Conservation (phyloP, 2,797 vertebrate species). For the Neostethus bicornis region DNA sequence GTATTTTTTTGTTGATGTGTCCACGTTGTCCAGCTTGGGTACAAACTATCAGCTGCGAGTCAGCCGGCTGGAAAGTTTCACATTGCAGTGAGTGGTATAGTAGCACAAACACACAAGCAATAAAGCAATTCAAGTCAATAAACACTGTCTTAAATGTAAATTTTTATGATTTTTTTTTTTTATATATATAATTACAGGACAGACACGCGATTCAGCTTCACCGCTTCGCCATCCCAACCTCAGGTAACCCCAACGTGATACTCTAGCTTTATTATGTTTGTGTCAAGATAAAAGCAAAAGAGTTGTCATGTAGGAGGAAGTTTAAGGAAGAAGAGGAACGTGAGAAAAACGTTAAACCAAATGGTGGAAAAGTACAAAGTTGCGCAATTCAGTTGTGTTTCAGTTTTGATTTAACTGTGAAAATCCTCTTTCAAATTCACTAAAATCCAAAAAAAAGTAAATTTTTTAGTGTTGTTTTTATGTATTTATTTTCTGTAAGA, state of each 20-base stretch:
- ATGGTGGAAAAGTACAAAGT: not conserved
- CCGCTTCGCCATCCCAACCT: constrained; percentile 93
- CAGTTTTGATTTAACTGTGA: not conserved
- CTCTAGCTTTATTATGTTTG: not conserved
- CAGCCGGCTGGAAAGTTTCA: constrained; percentile 91
- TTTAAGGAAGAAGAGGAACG: not conserved
- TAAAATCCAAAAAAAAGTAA: not conserved
- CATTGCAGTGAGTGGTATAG: constrained; percentile 84
- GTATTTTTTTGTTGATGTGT: constrained; percentile 94
- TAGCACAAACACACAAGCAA: not conserved
- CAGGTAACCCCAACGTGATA: constrained; percentile 82
- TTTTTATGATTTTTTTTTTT: constrained; percentile 18
- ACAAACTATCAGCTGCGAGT: constrained; percentile 89
- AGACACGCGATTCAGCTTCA: constrained; percentile 87
- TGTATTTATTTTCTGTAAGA: not conserved
- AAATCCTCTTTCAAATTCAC: not conserved
- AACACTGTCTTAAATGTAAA: not conserved
- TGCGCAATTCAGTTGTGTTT: not conserved
- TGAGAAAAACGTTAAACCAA: constrained; percentile 3
- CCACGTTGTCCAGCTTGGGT: constrained; percentile 85
- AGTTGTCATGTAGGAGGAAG: not conserved
- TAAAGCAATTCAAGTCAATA: not conserved
- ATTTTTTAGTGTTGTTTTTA: not conserved
- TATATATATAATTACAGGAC: constrained; percentile 82
- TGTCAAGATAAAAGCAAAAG: not conserved